Evolutionary conservation across 1,140 invertebrate species (phyloP), one percentile per base, ranked within the genome.

Genomic region (Popillia japonica): DNA sequence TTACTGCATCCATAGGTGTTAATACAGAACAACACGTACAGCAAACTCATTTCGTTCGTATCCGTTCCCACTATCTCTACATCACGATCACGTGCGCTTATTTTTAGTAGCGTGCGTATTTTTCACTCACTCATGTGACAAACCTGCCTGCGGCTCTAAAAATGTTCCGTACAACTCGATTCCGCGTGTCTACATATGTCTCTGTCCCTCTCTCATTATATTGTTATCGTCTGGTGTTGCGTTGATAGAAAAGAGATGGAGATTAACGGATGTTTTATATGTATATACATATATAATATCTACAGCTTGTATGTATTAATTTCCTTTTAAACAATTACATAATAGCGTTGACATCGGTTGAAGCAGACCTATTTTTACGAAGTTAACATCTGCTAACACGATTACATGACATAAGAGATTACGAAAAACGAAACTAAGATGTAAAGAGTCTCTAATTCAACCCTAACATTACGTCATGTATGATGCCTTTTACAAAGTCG

Each of bases 51-150:
- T 34, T 17, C 22, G 61, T 17, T 17, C 48, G 61, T 68, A 68
- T 68, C 61, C 61, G 61, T 68, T 68, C 61, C 23, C 20, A 14
- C 61, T 68, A 68, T 68, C 20, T n/a, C 61, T 68, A 68, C 61
- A 68, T 27, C 22, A 68, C 61, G 61, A 68, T 68, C 61, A 68
- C 61, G 61, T 68, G 61, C 61, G 61, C 61, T 68, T 68, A 68
- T 68, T 68, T 68, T 68, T 68, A 68, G 61, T 68, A 68, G 61
- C 61, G 22, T 22, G 61, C 61, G 22, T 68, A 68, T 68, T 68
- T 68, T 68, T 68, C 61, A 68, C 61, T 68, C 61, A 68, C 61
- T 68, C 61, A 68, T 68, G 61, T 68, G 61, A 68, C 61, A 68
- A 68, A 68, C 61, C 27, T 10, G 61, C 61, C 61, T 68, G 61